Percentiles rank a stretch among this genome's conserved stretches.
Conservation (phyloP, 2,888 invertebrate genomes). For the Lithodes maja region DNA sequence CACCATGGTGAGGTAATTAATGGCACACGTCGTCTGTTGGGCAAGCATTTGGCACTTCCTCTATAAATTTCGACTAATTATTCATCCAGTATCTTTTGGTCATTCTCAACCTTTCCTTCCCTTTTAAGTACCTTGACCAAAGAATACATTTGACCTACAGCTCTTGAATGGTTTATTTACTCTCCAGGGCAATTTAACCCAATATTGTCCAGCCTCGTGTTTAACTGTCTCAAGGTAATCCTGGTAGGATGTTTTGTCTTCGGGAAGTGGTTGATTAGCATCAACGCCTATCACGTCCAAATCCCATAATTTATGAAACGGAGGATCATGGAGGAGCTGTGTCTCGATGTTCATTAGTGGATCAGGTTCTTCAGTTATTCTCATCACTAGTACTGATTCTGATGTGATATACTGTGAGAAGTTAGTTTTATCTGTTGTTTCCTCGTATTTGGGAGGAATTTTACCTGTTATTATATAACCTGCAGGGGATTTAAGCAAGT, state of each 20-base stretch:
- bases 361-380: neutral
- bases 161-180: neutral
- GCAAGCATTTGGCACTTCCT: neutral
- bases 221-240: neutral
- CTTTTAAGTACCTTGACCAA: neutral
- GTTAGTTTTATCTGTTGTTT: neutral
- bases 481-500: slow-evolving; percentile 19
- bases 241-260: neutral
- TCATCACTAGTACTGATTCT: slow-evolving; percentile 6
- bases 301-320: slow-evolving; percentile 30
- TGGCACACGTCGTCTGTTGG: slow-evolving; percentile 4
- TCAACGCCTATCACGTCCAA: slow-evolving; percentile 23
- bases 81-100: neutral
- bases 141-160: slow-evolving; percentile 9
- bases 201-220: slow-evolving; percentile 25
- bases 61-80: neutral
- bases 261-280: neutral
- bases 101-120: neutral
- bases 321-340: neutral
- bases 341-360: neutral
- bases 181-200: slow-evolving; percentile 22
- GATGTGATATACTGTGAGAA: neutral
- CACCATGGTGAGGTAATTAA: slow-evolving; percentile 20
- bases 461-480: slow-evolving; percentile 21
- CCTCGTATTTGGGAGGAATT: slow-evolving; percentile 13